phyloP scores from a whole-genome alignment of 2,797 vertebrate genomes.

The Peromyscus aztecus region DNA sequence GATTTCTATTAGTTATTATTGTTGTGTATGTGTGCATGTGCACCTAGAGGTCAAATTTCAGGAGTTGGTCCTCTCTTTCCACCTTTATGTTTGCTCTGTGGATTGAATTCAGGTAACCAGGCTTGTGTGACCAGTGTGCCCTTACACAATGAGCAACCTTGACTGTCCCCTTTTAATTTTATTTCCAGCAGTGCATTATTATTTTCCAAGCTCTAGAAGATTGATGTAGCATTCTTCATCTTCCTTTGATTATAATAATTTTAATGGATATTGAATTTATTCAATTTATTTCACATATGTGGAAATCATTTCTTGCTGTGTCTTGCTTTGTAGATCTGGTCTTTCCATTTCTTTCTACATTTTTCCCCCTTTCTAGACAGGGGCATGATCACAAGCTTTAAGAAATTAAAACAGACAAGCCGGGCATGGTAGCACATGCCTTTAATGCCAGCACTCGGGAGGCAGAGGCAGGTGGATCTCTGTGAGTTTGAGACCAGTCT shows the following conservation, averaged over 20 bases:
- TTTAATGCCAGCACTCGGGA: not conserved
- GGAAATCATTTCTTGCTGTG: not conserved
- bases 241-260: not conserved
- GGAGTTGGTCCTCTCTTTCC: not conserved
- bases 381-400: not conserved
- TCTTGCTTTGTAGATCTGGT: not conserved
- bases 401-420: not conserved
- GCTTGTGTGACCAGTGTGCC: not conserved
- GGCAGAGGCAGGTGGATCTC: not conserved
- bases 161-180: not conserved
- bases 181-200: not conserved
- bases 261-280: not conserved
- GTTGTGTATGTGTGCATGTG: too few species aligned
- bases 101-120: not conserved
- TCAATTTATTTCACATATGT: constrained; percentile 28
- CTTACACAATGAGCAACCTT: not conserved
- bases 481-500: not conserved
- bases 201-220: not conserved
- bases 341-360: constrained; percentile 8
- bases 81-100: not conserved
- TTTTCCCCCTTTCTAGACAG: not conserved
- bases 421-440: not conserved
- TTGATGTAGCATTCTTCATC: not conserved
- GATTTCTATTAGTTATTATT: not conserved
- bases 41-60: not conserved